Evolutionary conservation across 2,888 invertebrate genomes (phyloP).

Genomic region (Parnassius glacialis): DNA sequence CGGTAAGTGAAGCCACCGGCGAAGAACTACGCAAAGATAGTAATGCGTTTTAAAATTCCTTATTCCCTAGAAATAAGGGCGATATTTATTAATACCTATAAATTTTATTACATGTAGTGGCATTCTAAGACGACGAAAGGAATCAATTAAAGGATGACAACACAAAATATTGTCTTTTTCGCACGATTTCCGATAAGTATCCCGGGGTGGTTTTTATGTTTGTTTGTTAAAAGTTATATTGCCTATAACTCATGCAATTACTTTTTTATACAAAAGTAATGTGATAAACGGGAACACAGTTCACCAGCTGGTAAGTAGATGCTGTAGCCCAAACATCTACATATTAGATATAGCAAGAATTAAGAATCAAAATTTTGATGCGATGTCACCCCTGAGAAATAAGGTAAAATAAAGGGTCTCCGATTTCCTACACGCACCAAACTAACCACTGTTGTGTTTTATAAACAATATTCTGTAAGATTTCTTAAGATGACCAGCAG

Average conservation of each 20-base stretch:
- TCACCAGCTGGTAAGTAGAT: too few relatives aligned
- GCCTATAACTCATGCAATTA: slow-evolving; percentile 16
- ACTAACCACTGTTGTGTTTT: too few relatives aligned
- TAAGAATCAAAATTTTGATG: too few relatives aligned
- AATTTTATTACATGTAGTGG: slow-evolving; percentile 32
- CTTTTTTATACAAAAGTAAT: background rate
- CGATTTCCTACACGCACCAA: too few relatives aligned
- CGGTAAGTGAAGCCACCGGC: slow-evolving; percentile 62
- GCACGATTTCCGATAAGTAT: slow-evolving; percentile 14
- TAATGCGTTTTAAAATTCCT: slow-evolving; percentile 15
- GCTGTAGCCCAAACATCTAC: too few relatives aligned
- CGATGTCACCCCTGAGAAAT: too few relatives aligned
- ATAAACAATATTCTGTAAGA: too few relatives aligned
- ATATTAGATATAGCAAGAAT: too few relatives aligned
- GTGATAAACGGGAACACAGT: too few relatives aligned
- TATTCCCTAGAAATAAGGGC: slow-evolving; percentile 32
- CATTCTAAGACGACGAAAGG: slow-evolving; percentile 31
- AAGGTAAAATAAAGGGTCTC: too few relatives aligned
- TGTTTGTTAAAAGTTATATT: background rate
- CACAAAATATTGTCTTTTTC: slow-evolving; percentile 42
- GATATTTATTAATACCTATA: slow-evolving; percentile 24
- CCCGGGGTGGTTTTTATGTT: slow-evolving; percentile 10
- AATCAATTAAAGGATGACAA: slow-evolving; percentile 56
- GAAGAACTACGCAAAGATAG: slow-evolving; percentile 31
- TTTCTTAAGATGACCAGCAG: too few relatives aligned